Evolutionary conservation across 2,888 invertebrate genomes (phyloP).

Genomic region (Dione juno): DNA sequence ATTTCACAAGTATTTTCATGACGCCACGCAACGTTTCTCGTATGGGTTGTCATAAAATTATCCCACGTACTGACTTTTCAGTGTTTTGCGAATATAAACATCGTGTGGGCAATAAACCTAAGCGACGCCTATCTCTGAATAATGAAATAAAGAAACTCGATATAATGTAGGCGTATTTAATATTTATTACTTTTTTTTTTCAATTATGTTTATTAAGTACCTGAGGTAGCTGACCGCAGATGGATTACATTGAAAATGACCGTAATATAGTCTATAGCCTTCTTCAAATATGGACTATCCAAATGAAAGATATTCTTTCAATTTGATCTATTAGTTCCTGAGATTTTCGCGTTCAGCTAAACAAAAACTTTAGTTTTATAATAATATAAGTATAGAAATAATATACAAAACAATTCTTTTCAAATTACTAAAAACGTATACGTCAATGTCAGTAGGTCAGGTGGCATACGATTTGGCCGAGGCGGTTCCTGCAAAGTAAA

Average conservation of each 20-base stretch:
- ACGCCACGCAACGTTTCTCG: constrained; percentile 28
- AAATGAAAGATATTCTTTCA: no score
- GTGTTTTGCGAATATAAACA: constrained; percentile 20
- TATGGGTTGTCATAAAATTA: constrained; percentile 30
- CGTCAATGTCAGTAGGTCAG: not conserved
- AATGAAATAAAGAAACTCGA: not conserved
- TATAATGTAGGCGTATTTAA: not conserved
- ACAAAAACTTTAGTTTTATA: no score
- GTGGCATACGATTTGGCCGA: not conserved
- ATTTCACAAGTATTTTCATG: constrained; percentile 37
- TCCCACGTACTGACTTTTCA: constrained; percentile 21
- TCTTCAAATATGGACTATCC: no score
- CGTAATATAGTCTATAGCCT: no score
- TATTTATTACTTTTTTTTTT: not conserved
- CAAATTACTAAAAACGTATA: no score
- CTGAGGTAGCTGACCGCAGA: no score
- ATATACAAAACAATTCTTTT: no score
- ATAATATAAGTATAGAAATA: no score
- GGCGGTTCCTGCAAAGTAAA: constrained; percentile 35
- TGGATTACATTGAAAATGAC: not conserved
- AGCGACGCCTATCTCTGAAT: constrained; percentile 5
- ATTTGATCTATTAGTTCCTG: no score
- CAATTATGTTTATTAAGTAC: not conserved
- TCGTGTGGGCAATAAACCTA: constrained; percentile 14
- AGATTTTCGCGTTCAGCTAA: no score